Conservation (phyloP, 1,140 invertebrate genomes). For the Drosophila persimilis region DNA sequence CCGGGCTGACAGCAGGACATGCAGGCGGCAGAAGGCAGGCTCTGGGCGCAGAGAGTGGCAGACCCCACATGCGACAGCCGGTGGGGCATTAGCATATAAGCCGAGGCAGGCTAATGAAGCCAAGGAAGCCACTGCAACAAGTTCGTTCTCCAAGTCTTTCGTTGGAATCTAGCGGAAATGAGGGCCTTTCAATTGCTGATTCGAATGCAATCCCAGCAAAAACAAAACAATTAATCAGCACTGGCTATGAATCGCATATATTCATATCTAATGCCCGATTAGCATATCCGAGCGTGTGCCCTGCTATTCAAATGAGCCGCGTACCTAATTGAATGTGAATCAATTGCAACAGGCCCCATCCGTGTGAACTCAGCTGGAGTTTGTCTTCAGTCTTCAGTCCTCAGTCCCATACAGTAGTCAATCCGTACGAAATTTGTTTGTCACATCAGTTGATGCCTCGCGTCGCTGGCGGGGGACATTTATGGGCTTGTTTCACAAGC, state of each 20-base stretch:
- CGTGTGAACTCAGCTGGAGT: slow-evolving; percentile 49
- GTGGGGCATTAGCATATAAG: slow-evolving; percentile 72
- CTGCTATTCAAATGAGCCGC: slow-evolving; percentile 47
- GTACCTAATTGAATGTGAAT: slow-evolving; percentile 51
- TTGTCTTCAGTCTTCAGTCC: slow-evolving; percentile 15
- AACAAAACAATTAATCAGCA: slow-evolving; percentile 76
- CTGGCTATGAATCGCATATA: slow-evolving; percentile 35
- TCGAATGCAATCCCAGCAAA: slow-evolving; percentile 53
- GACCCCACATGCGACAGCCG: slow-evolving; percentile 59
- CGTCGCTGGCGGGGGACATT: slow-evolving; percentile 35
- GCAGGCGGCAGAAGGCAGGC: neutral
- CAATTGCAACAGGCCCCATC: slow-evolving; percentile 38
- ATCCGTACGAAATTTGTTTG: slow-evolving; percentile 28
- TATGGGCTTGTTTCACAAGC: slow-evolving; percentile 39
- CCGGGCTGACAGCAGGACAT: slow-evolving; percentile 54
- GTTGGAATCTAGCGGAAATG: slow-evolving; percentile 33
- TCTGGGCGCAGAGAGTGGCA: slow-evolving; percentile 12
- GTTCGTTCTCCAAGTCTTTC: slow-evolving; percentile 52
- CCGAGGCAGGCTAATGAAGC: slow-evolving; percentile 60
- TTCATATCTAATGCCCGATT: slow-evolving; percentile 46
- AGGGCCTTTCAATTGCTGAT: slow-evolving; percentile 36
- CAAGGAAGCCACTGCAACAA: slow-evolving; percentile 19
- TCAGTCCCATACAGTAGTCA: neutral
- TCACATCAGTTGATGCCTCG: slow-evolving; percentile 27
- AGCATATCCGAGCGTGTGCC: slow-evolving; percentile 47